phyloP scores from a whole-genome alignment of 2,888 invertebrate genomes.

The Caenorhabditis drosophilae region DNA sequence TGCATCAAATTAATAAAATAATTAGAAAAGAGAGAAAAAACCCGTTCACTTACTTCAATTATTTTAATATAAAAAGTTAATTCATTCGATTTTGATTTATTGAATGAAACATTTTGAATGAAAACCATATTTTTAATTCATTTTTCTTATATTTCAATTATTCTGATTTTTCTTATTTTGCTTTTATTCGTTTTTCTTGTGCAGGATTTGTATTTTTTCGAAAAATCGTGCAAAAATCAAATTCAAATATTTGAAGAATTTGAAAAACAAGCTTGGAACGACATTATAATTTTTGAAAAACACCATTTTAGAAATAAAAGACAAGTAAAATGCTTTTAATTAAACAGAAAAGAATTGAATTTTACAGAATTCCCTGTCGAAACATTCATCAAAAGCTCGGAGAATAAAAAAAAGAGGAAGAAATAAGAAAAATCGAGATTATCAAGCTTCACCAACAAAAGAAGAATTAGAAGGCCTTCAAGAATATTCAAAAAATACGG shows the following conservation, averaged over 20 bases:
- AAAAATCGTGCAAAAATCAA: conserved; percentile 5
- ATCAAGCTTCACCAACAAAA: too few relatives aligned
- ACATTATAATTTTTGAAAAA: conserved; percentile 14
- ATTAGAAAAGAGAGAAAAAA: too few relatives aligned
- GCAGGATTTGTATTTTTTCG: conserved; percentile 12
- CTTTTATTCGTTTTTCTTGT: conserved; percentile 5
- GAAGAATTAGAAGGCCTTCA: too few relatives aligned
- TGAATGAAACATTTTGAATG: too few relatives aligned
- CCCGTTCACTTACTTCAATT: too few relatives aligned
- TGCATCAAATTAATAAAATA: too few relatives aligned
- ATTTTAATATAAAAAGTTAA: too few relatives aligned
- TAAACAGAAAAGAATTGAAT: not conserved
- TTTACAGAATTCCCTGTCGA: not conserved
- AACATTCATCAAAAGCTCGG: too few relatives aligned
- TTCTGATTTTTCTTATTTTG: conserved; percentile 11
- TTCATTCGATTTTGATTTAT: too few relatives aligned
- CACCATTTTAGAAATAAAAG: conserved; percentile 5
- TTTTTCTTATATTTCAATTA: conserved; percentile 14
- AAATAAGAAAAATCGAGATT: too few relatives aligned
- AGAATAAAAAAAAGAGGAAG: too few relatives aligned
- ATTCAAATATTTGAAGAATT: conserved; percentile 16
- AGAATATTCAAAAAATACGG: too few relatives aligned
- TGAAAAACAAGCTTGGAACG: conserved; percentile 23
- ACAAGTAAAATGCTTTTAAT: conserved; percentile 1
- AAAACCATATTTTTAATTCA: not conserved